Evolutionary conservation across 2,797 vertebrate genomes (phyloP).

Genomic region (Pipistrellus kuhlii): DNA sequence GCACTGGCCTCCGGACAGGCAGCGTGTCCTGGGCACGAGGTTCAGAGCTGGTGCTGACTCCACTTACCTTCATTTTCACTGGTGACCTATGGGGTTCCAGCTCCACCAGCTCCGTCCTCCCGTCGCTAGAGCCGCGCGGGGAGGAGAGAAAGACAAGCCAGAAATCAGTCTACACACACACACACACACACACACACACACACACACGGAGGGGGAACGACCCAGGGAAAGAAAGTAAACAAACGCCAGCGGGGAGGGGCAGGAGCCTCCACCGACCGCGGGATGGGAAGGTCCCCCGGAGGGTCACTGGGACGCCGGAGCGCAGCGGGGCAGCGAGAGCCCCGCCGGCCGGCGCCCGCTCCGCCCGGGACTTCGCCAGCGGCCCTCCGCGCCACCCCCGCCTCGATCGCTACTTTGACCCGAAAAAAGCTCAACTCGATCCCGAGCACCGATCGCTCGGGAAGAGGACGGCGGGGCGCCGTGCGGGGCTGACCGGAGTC

Average conservation of each 20-base stretch:
- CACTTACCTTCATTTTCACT: constrained; percentile 96
- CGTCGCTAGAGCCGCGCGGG: constrained; percentile 37
- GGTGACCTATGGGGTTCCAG: constrained; percentile 96
- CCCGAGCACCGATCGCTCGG: not conserved
- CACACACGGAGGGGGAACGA: not conserved
- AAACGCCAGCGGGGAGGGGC: constrained; percentile 66
- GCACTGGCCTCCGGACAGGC: constrained; percentile 35
- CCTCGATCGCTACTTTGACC: constrained; percentile 38
- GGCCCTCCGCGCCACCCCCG: constrained; percentile 65
- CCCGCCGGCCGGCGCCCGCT: constrained; percentile 28
- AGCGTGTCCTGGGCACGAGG: constrained; percentile 35
- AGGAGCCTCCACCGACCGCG: not conserved
- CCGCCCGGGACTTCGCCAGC: constrained; percentile 37
- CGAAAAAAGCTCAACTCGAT: constrained; percentile 55
- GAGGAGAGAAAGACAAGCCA: constrained; percentile 62
- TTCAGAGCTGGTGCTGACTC: not conserved
- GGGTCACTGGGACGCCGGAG: not conserved
- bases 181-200: not conserved
- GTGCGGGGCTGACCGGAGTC: not conserved
- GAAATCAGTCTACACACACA: constrained; percentile 45
- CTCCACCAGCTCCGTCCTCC: constrained; percentile 87
- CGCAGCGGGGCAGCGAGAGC: not conserved
- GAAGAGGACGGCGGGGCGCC: not conserved
- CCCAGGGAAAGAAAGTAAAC: constrained; percentile 77
- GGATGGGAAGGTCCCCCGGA: not conserved